These are phyloP conservation scores for Acanthaster planci DNA, from an alignment of 35 echinoderm and acorn worm species.

Conservation along the genomic window DNA sequence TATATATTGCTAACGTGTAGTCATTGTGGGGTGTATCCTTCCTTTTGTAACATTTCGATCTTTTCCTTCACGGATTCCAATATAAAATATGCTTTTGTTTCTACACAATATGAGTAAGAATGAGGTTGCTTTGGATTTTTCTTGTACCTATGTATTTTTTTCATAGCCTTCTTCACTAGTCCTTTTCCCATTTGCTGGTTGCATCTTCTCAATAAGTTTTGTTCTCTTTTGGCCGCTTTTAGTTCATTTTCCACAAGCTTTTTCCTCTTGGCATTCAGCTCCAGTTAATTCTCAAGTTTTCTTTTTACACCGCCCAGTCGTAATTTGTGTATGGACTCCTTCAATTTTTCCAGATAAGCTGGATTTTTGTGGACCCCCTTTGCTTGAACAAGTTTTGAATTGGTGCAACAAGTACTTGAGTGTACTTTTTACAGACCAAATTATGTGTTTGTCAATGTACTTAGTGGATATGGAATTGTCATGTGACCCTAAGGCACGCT, in stretches of 20 bases:
- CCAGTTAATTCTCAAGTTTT: neutral
- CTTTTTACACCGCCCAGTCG: neutral
- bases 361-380: neutral
- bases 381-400: neutral
- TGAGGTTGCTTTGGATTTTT: neutral
- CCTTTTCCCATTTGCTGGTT: neutral
- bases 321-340: neutral
- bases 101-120: neutral
- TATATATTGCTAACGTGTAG: too few species aligned
- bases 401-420: neutral
- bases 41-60: neutral
- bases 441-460: neutral
- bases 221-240: neutral
- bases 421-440: neutral
- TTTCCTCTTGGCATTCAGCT: neutral
- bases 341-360: neutral
- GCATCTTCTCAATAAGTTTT: neutral
- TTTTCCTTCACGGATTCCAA: neutral
- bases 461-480: neutral
- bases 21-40: neutral
- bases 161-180: too few species aligned
- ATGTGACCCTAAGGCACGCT: neutral
- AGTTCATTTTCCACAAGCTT: neutral
- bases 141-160: neutral
- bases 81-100: neutral